These are phyloP conservation scores for Erpornis zantholeuca DNA, from an alignment of 2,113 vertebrate genomes.

Conservation along the genomic window DNA sequence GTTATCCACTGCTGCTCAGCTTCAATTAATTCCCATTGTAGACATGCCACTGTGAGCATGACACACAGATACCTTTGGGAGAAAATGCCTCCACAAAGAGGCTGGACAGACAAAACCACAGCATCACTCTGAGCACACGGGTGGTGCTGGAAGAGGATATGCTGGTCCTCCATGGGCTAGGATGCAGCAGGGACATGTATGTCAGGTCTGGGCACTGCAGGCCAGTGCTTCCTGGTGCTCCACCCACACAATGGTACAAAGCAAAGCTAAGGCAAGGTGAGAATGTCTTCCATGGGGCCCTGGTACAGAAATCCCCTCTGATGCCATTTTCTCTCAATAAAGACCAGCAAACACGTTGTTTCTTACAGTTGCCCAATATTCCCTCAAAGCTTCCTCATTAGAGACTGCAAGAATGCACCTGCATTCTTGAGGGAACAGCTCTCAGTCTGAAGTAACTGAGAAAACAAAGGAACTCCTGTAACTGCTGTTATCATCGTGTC, in stretches of 20 bases:
- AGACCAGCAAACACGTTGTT: background rate
- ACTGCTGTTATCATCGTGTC: accelerated
- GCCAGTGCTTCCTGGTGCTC: background rate
- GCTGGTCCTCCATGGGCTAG: background rate
- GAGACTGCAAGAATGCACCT: background rate
- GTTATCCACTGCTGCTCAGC: background rate
- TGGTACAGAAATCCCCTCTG: background rate
- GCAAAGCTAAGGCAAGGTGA: background rate
- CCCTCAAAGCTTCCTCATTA: background rate
- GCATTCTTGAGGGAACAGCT: background rate
- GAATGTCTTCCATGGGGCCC: background rate
- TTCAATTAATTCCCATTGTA: background rate
- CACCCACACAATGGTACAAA: background rate
- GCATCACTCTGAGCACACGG: background rate
- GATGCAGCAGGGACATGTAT: background rate
- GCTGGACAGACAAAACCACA: background rate
- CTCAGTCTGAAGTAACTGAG: slow-evolving; percentile 2
- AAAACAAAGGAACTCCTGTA: background rate
- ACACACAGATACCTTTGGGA: background rate
- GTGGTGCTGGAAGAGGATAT: background rate
- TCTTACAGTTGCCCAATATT: background rate
- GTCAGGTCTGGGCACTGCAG: background rate
- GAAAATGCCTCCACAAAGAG: background rate
- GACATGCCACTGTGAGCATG: background rate
- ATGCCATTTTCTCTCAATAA: background rate